Base-by-base conservation (phyloP, 2,113 vertebrate genomes). In the Apodemus sylvaticus region DNA sequence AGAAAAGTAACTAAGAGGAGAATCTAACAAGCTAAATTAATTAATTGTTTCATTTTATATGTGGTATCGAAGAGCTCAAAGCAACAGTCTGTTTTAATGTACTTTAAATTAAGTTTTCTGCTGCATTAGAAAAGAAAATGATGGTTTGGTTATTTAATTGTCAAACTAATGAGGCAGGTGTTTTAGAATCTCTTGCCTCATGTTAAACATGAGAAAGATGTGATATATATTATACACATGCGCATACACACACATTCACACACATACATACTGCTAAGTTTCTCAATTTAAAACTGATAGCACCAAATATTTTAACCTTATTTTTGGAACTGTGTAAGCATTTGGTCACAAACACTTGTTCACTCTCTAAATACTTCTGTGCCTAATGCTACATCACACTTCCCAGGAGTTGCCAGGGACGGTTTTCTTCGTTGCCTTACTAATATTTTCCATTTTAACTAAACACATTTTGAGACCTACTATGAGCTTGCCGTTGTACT, bases 21-120 rank as follows among this genome's bases (percentile, higher is more conserved):
- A 34, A n/a, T 76, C 24, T 86, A 82, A 60, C 71, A 90, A 62
- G 53, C 85, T 42, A 53, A 53, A 42, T 10, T 45, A 71, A 70
- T 77, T 42, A 39, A 76, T 58, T 14, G n/a, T 48, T 85, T 73
- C 11, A 26, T 55, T 94, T 73, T 39, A 5, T 70, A 10, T 42
- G 7, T 74, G 53, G 26, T 53, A 10, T 39, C 31, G 55, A 93
- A 78, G 42, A 86, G 70, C 60, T 96, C 76, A 58, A 93, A 86
- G 55, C 26, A 51, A 53, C 12, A 48, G 64, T 89, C 62, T 92
- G 2, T 73, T 70, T 51, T 73, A 51, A n/a, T 66, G 39, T 60
- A 42, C 62, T 77, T 77, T 68, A 71, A 89, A 42, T 90, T 66
- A 93, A 74, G 36, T 78, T 76, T 93, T 85, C 64, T 89, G 34